Percentiles rank a stretch among this genome's conserved stretches.
Evolutionary conservation across 2,888 invertebrate genomes (phyloP).

Genomic region (Galeopsomyia nigrocyanea): DNA sequence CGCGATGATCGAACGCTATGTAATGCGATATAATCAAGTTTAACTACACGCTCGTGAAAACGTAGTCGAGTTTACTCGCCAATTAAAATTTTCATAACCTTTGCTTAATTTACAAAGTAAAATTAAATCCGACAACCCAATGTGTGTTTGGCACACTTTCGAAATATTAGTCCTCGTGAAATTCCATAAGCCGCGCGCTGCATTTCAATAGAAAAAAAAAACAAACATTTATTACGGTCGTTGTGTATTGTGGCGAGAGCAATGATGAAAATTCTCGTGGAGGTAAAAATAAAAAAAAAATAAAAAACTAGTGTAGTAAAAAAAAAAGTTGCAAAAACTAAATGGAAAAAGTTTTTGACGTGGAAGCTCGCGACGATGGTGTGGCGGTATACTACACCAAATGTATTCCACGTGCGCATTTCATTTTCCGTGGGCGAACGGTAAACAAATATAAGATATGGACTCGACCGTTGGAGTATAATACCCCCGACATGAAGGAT

Average conservation of each 20-base stretch:
- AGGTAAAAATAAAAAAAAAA: no score
- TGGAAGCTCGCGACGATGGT: not conserved
- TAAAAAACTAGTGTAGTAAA: constrained; percentile 10
- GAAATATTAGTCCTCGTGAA: no score
- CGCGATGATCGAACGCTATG: no score
- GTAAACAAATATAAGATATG: constrained; percentile 44
- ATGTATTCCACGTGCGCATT: constrained; percentile 13
- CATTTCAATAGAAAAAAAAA: not conserved
- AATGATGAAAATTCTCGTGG: constrained; percentile 27
- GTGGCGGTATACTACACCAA: constrained; percentile 15
- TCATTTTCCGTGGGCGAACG: constrained; percentile 3
- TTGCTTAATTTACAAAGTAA: no score
- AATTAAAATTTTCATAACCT: no score
- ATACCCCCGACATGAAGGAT: not conserved
- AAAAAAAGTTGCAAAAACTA: constrained; percentile 30
- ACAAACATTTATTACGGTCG: constrained; percentile 10
- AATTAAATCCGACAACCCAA: no score
- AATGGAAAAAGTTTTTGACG: constrained; percentile 46
- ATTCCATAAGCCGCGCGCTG: no score
- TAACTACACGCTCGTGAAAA: no score
- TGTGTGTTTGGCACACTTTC: no score
- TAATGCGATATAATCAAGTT: no score
- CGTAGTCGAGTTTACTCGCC: no score
- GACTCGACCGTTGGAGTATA: constrained; percentile 5
- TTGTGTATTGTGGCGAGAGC: constrained; percentile 23